Percentiles rank a stretch among this genome's conserved stretches.
phyloP scores from a whole-genome alignment of 2,113 vertebrate species.

The human (Homo sapiens) region DNA sequence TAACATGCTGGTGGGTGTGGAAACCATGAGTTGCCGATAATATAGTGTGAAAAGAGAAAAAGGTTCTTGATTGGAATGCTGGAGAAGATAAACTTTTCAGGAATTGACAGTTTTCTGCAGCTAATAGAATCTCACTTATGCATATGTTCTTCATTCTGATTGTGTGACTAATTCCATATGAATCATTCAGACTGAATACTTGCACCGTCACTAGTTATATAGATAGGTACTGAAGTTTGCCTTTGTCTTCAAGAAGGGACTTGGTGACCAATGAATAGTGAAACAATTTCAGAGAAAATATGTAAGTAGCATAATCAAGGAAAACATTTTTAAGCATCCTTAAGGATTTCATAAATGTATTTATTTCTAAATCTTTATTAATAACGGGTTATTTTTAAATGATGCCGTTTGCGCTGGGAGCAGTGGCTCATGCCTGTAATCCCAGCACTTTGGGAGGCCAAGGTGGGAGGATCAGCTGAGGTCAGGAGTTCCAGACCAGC shows the following conservation, averaged over 20 bases:
- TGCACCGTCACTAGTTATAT: not conserved
- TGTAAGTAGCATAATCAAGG: not conserved
- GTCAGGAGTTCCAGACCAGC: too few relatives aligned
- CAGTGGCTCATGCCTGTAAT: too few relatives aligned
- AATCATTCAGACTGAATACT: slow-evolving; percentile 16
- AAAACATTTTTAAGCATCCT: slow-evolving; percentile 43
- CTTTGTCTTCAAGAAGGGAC: not conserved
- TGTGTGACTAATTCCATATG: not conserved
- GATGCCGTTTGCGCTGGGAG: not conserved
- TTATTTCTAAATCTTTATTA: not conserved
- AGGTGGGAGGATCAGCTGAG: too few relatives aligned
- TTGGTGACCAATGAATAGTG: not conserved
- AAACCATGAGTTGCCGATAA: not conserved
- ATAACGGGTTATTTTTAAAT: slow-evolving; percentile 23
- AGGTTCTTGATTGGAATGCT: not conserved
- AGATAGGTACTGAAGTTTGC: not conserved
- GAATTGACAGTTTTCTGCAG: not conserved
- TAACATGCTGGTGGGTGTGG: not conserved
- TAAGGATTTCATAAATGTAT: slow-evolving; percentile 30
- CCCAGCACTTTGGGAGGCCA: too few relatives aligned
- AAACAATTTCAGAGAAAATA: slow-evolving; percentile 2
- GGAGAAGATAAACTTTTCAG: not conserved
- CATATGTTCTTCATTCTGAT: not conserved
- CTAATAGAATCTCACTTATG: not conserved
- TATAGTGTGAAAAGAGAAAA: not conserved